These are phyloP conservation scores for Molorchus minor DNA, from an alignment of 2,888 invertebrate genomes.

Conservation along the genomic window DNA sequence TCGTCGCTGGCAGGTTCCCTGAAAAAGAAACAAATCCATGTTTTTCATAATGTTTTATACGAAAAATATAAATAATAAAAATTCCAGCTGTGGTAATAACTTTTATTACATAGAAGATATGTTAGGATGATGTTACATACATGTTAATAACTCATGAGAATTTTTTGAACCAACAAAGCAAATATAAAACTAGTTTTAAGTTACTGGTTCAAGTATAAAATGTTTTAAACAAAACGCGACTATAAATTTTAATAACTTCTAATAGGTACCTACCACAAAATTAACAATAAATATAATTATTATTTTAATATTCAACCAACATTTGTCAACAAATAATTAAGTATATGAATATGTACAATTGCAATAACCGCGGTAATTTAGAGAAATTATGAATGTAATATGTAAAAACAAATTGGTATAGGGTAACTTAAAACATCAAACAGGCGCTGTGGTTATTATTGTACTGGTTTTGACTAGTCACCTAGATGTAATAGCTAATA, in stretches of 20 bases:
- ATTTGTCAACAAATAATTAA: conserved; percentile 26
- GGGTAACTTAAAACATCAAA: conserved; percentile 32
- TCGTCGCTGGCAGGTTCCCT: too few species aligned
- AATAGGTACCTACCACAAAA: conserved; percentile 23
- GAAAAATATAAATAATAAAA: neutral
- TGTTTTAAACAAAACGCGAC: too few species aligned
- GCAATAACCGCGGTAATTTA: too few species aligned
- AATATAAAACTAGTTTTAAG: too few species aligned
- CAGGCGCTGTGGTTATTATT: conserved; percentile 36
- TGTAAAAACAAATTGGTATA: conserved; percentile 28
- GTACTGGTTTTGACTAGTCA: conserved; percentile 38
- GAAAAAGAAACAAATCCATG: too few species aligned
- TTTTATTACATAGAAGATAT: conserved; percentile 48
- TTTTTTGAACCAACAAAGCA: conserved; percentile 8
- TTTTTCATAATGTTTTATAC: too few species aligned
- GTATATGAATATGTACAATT: conserved; percentile 16
- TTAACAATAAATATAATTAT: conserved; percentile 29
- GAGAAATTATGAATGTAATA: conserved; percentile 25
- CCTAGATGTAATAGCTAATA: conserved; percentile 30
- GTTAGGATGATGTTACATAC: conserved; percentile 42
- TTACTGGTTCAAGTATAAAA: too few species aligned
- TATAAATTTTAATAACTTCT: conserved; percentile 3
- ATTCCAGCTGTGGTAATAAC: conserved; percentile 14
- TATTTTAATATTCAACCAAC: conserved; percentile 30
- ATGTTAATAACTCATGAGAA: conserved; percentile 32